A percentile compares a stretch with the other conserved stretches of the same genome.
These are phyloP conservation scores for Xyrauchen texanus DNA, from an alignment of 2,113 vertebrate species.

Conservation along the genomic window DNA sequence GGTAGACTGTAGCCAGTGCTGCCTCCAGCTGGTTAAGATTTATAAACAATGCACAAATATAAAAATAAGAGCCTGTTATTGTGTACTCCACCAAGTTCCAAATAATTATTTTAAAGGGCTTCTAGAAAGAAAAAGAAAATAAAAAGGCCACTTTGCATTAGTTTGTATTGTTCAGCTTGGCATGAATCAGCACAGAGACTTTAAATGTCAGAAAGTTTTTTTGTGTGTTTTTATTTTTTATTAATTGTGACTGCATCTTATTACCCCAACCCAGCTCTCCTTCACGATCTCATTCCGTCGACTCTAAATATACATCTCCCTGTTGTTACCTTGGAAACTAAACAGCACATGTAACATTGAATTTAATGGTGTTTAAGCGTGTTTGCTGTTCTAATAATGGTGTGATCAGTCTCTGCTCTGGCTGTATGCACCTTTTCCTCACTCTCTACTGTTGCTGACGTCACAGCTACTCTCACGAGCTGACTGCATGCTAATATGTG, in stretches of 20 bases:
- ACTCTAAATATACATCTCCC: conserved; percentile 71
- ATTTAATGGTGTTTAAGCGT: conserved; percentile 67
- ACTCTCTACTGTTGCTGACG: conserved; percentile 45
- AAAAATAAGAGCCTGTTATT: background rate
- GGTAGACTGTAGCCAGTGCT: conserved; percentile 32
- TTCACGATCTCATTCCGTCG: conserved; percentile 62
- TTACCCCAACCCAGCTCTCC: background rate
- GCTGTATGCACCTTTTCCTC: conserved; percentile 45
- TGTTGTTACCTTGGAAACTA: conserved; percentile 78
- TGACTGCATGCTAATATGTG: conserved; percentile 54
- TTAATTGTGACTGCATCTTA: background rate
- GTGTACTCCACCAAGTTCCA: background rate
- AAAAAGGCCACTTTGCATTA: conserved; percentile 22
- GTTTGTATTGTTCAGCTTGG: conserved; percentile 59
- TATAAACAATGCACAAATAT: conserved; percentile 26
- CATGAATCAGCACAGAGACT: conserved; percentile 63
- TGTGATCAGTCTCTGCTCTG: conserved; percentile 51
- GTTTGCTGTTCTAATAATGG: conserved; percentile 63
- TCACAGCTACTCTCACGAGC: conserved; percentile 31
- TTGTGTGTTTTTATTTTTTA: background rate
- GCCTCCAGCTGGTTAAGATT: conserved; percentile 45
- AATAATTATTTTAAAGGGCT: background rate
- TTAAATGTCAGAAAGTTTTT: conserved; percentile 61
- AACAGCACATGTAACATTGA: conserved; percentile 71
- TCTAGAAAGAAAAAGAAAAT: background rate